phyloP scores from a whole-genome alignment of 2,888 invertebrate species.

The Idaea straminata region DNA sequence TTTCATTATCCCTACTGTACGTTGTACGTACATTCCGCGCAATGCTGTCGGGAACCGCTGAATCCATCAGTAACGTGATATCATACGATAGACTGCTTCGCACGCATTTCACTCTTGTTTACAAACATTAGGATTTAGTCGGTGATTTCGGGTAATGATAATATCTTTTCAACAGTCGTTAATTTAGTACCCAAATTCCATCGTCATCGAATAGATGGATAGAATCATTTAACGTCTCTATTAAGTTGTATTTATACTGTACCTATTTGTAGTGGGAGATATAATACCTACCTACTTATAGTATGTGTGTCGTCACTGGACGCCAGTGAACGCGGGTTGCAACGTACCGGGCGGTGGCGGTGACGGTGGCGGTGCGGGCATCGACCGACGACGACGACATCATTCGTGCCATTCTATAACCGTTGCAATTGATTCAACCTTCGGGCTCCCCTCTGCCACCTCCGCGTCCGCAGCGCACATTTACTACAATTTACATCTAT shows the following conservation, averaged over 20 bases:
- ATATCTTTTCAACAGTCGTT: background rate
- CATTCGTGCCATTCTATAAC: slow-evolving; percentile 19
- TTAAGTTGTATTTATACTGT: background rate
- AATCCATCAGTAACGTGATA: background rate
- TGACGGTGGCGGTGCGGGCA: background rate
- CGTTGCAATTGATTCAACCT: slow-evolving; percentile 28
- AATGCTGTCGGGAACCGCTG: background rate
- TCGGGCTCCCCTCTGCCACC: slow-evolving; percentile 17
- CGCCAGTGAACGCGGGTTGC: background rate
- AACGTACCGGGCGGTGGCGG: background rate
- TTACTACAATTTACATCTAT: slow-evolving; percentile 1
- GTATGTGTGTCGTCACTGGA: too few species aligned
- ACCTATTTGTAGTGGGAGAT: too few species aligned
- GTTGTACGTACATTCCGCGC: background rate
- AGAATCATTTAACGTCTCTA: background rate
- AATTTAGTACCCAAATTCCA: background rate
- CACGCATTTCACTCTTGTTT: background rate
- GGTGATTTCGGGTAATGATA: background rate
- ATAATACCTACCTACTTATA: too few species aligned
- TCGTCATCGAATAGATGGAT: background rate
- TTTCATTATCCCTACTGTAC: slow-evolving; percentile 30
- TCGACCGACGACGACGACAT: slow-evolving; percentile 7
- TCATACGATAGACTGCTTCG: background rate
- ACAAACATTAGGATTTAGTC: background rate
- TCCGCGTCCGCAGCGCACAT: background rate